These are phyloP conservation scores for Eumacrocentrus americanus DNA, from an alignment of 2,888 invertebrate species.

Conservation along the genomic window DNA sequence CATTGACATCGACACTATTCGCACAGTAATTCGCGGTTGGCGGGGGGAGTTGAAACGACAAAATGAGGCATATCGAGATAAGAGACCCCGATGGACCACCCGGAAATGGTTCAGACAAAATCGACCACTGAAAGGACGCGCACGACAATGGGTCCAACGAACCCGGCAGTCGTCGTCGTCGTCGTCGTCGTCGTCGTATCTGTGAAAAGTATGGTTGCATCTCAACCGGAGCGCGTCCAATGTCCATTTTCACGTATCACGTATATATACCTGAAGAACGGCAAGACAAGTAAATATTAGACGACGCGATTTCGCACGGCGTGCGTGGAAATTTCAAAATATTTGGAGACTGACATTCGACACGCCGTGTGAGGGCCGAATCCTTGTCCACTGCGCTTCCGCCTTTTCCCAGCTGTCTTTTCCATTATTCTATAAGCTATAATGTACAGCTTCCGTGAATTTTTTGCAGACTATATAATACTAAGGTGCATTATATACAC, in stretches of 20 bases:
- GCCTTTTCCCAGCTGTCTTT: conserved; percentile 19
- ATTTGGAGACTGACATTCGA: conserved; percentile 46
- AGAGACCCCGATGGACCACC: conserved; percentile 13
- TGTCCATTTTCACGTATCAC: conserved; percentile 8
- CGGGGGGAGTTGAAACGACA: background rate
- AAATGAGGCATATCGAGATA: no score
- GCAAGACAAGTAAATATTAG: conserved; percentile 36
- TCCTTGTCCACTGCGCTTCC: background rate
- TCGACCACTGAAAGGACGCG: background rate
- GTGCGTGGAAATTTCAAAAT: conserved; percentile 39
- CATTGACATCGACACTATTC: background rate
- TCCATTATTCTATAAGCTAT: conserved; percentile 11
- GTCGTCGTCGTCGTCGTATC: no score
- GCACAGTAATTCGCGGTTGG: background rate
- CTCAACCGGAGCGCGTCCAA: conserved; percentile 22
- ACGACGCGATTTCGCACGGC: conserved; percentile 42
- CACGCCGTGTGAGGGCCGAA: conserved; percentile 34
- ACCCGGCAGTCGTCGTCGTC: conserved; percentile 33
- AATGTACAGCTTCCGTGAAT: background rate
- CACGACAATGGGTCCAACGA: conserved; percentile 30
- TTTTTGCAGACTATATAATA: background rate
- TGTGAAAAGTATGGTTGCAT: conserved; percentile 31
- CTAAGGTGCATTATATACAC: background rate
- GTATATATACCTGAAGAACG: background rate
- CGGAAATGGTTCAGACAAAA: background rate